phyloP scores from a whole-genome alignment of 2,113 vertebrate species.

The Chrysemys picta region DNA sequence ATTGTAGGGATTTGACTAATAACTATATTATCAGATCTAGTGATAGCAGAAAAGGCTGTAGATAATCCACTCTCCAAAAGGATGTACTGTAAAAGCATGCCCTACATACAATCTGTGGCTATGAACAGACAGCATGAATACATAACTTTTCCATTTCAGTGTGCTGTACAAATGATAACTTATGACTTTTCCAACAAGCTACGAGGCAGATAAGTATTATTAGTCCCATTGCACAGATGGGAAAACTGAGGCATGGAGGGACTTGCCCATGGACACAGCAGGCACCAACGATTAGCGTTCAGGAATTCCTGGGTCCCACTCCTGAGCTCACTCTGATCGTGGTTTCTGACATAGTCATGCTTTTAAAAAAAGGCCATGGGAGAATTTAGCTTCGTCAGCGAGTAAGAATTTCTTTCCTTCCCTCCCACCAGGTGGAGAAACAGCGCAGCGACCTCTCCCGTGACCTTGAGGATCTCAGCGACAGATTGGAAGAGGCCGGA shows the following conservation, averaged over 20 bases:
- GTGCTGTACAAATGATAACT: background rate
- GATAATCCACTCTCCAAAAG: background rate
- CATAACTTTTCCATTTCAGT: slow-evolving; percentile 8
- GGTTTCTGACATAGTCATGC: background rate
- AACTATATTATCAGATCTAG: background rate
- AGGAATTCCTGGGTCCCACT: background rate
- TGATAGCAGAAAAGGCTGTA: slow-evolving; percentile 3
- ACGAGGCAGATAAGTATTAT: background rate
- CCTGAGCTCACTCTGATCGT: background rate
- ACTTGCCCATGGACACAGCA: background rate
- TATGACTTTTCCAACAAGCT: background rate
- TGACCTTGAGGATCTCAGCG: slow-evolving; percentile 80
- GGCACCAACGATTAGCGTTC: background rate
- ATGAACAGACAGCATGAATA: background rate
- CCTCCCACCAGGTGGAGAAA: slow-evolving; percentile 79
- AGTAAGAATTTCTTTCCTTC: background rate
- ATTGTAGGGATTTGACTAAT: background rate
- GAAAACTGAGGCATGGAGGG: background rate
- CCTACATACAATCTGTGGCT: background rate
- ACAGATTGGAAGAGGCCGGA: slow-evolving; percentile 77
- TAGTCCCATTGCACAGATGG: background rate
- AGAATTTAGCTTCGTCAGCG: background rate
- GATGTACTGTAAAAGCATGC: background rate
- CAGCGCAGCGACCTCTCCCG: slow-evolving; percentile 77
- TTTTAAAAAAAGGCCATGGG: background rate